phyloP scores from a whole-genome alignment of 2,113 vertebrate species.

The Lophius piscatorius region DNA sequence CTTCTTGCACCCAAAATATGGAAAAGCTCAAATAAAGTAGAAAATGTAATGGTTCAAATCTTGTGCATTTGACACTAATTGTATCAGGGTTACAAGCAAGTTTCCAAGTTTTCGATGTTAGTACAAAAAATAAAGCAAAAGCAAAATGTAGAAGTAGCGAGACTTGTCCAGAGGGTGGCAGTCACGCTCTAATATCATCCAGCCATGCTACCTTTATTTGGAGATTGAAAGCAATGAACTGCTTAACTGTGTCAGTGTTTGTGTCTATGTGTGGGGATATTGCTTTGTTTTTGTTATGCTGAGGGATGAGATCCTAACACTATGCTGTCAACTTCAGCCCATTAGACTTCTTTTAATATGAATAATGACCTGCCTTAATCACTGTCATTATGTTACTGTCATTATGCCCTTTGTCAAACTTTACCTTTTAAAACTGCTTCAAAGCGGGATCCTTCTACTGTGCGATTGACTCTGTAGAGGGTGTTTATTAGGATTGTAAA shows the following conservation, averaged over 20 bases:
- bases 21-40: background rate
- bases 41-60: too few species aligned
- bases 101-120: background rate
- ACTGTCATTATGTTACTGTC: too few species aligned
- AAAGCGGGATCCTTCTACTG: background rate
- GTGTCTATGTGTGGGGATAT: background rate
- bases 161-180: slow-evolving; percentile 60
- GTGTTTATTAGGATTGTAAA: slow-evolving; percentile 13
- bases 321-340: too few species aligned
- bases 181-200: slow-evolving; percentile 41
- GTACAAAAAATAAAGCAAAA: background rate
- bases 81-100: background rate
- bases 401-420: too few species aligned
- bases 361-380: too few species aligned
- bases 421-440: background rate
- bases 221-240: slow-evolving; percentile 25
- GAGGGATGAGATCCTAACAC: background rate
- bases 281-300: too few species aligned
- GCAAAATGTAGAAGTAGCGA: slow-evolving; percentile 2
- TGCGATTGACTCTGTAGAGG: slow-evolving; percentile 7
- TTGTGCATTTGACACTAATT: background rate
- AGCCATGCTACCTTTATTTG: background rate
- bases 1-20: too few species aligned
- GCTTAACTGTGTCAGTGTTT: slow-evolving; percentile 1
- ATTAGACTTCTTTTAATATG: too few species aligned